A percentile compares a stretch with the other conserved stretches of the same genome.
phyloP scores from a whole-genome alignment of 2,888 invertebrate species.

The Quadriops clusia region DNA sequence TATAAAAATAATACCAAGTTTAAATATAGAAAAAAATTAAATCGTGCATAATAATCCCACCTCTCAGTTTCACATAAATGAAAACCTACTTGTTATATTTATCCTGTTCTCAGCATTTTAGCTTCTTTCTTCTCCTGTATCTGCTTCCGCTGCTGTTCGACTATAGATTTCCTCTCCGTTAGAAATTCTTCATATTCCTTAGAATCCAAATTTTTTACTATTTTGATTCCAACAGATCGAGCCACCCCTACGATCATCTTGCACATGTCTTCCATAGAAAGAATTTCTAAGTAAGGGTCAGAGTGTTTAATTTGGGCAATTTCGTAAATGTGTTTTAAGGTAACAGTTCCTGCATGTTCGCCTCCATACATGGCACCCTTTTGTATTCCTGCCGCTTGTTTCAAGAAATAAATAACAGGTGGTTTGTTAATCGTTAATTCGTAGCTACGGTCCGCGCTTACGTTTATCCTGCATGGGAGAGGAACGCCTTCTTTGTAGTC shows the following conservation, averaged over 20 bases:
- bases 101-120: constrained; percentile 76
- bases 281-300: constrained; percentile 62
- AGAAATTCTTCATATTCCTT: constrained; percentile 75
- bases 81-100: too few relatives aligned
- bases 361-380: constrained; percentile 63
- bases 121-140: constrained; percentile 78
- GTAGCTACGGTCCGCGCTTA: constrained; percentile 79
- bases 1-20: too few relatives aligned
- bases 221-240: constrained; percentile 70
- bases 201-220: constrained; percentile 64
- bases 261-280: constrained; percentile 61
- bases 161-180: constrained; percentile 54
- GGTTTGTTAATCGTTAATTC: constrained; percentile 75
- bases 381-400: constrained; percentile 88
- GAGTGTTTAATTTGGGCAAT: constrained; percentile 92
- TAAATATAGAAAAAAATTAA: too few relatives aligned
- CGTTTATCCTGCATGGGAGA: constrained; percentile 66
- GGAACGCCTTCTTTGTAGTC: constrained; percentile 84
- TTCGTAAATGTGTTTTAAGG: constrained; percentile 92
- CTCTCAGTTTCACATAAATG: too few relatives aligned
- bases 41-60: too few relatives aligned
- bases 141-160: constrained; percentile 63
- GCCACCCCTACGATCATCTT: constrained; percentile 67
- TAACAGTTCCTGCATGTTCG: constrained; percentile 80
- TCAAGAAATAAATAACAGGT: constrained; percentile 76